phyloP scores from a whole-genome alignment of 2,113 vertebrate genomes.

The Nothoprocta pentlandii region DNA sequence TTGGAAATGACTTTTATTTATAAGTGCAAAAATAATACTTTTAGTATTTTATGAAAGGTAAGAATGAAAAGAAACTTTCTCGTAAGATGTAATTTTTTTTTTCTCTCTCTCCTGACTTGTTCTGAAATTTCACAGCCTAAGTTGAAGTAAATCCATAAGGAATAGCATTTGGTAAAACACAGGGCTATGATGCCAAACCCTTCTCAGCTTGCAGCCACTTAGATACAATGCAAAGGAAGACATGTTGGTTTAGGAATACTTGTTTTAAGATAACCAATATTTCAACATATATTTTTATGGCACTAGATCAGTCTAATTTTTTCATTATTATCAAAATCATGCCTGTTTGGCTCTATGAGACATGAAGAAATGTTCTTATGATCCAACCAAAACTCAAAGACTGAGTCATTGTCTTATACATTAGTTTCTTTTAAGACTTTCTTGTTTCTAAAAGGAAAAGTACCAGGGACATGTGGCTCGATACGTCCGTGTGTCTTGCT shows the following conservation, averaged over 20 bases:
- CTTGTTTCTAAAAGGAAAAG: background rate
- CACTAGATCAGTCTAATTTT: background rate
- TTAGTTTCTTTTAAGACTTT: background rate
- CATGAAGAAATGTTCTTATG: background rate
- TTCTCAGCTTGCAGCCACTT: background rate
- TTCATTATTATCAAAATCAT: background rate
- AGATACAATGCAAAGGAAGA: background rate
- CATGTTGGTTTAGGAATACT: background rate
- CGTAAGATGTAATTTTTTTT: background rate
- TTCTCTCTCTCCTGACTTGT: background rate
- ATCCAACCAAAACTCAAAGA: background rate
- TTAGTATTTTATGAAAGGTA: background rate
- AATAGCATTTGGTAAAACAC: background rate
- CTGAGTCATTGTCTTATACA: background rate
- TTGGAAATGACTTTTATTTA: background rate
- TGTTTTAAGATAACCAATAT: background rate
- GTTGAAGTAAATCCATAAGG: background rate
- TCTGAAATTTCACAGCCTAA: background rate
- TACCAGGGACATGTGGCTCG: accelerated
- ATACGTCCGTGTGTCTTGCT: background rate
- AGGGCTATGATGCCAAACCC: background rate
- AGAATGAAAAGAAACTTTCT: background rate
- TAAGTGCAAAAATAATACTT: background rate
- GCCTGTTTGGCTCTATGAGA: background rate
- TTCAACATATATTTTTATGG: background rate